A percentile compares a stretch with the other conserved stretches of the same genome.
phyloP scores from a whole-genome alignment of 2,797 vertebrate genomes.

The Limosa lapponica region DNA sequence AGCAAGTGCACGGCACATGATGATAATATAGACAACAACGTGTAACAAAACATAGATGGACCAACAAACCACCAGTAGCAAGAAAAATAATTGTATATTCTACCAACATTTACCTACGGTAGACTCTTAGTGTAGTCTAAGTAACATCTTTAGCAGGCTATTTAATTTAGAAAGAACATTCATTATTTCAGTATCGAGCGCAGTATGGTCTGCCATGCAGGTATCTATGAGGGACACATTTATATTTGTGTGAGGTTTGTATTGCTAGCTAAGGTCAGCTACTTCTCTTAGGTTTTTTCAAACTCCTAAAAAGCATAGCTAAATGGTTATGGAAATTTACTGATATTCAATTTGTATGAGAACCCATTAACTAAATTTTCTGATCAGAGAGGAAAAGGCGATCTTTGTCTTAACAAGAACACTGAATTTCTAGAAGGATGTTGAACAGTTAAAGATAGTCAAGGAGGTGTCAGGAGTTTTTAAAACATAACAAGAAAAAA shows the following conservation, averaged over 20 bases:
- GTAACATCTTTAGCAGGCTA: background rate
- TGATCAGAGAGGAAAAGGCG: background rate
- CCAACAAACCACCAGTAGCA: background rate
- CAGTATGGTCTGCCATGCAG: background rate
- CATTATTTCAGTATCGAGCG: background rate
- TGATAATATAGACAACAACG: background rate
- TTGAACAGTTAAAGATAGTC: background rate
- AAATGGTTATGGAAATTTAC: background rate
- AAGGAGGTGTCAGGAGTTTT: background rate
- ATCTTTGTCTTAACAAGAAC: background rate
- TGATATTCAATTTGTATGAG: background rate
- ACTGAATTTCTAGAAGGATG: background rate
- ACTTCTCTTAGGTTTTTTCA: background rate
- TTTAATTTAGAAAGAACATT: background rate
- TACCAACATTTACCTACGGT: background rate
- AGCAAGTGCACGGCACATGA: accelerated
- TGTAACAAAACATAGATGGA: background rate
- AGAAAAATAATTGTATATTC: background rate
- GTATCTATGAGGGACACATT: background rate
- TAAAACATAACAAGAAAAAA: background rate
- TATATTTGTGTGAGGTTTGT: background rate
- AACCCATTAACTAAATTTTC: background rate
- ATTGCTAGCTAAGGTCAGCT: background rate
- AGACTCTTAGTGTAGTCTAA: background rate
- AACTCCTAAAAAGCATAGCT: background rate